Percentiles rank a stretch among this genome's conserved stretches.
Conservation (phyloP, 35 echinoderm and acorn worm genomes). For the Ophioderma brevispina region DNA sequence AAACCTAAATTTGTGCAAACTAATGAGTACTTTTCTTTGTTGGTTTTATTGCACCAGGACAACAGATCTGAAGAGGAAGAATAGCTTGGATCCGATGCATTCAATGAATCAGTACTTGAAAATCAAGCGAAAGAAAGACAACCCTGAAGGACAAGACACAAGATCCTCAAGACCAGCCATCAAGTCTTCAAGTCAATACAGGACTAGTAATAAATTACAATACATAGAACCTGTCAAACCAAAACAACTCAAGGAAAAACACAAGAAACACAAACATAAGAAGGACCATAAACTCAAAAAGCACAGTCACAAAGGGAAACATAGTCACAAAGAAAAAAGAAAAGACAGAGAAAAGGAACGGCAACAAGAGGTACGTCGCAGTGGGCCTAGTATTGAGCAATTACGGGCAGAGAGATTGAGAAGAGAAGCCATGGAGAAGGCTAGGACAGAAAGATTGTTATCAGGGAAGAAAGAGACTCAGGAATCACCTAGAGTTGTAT, state of each 20-base stretch:
- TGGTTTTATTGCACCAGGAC: constrained; percentile 25
- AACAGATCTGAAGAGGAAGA: constrained; percentile 75
- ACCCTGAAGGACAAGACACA: not conserved
- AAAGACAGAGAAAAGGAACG: constrained; percentile 5
- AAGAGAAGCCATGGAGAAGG: constrained; percentile 59
- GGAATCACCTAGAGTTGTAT: not conserved
- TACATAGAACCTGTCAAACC: not conserved
- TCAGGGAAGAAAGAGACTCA: constrained; percentile 61
- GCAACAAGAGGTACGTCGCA: constrained; percentile 6
- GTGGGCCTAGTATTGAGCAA: constrained; percentile 54
- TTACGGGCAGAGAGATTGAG: constrained; percentile 84
- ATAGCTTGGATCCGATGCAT: constrained; percentile 73
- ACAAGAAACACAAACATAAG: constrained; percentile 52
- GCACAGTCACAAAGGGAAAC: not conserved
- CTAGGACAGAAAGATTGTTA: constrained; percentile 52
- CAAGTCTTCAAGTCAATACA: not conserved
- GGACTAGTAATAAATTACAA: not conserved
- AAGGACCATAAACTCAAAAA: constrained; percentile 50
- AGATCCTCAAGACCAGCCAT: not conserved
- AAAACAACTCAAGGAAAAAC: constrained; percentile 9
- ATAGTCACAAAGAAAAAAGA: constrained; percentile 2
- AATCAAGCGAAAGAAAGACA: constrained; percentile 31
- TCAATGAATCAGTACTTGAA: constrained; percentile 71
- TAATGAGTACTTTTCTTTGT: not conserved
- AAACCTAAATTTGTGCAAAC: no score